Percentiles rank a stretch among this genome's conserved stretches.
Evolutionary conservation across 2,888 invertebrate genomes (phyloP).

Genomic region (Buathra laborator): DNA sequence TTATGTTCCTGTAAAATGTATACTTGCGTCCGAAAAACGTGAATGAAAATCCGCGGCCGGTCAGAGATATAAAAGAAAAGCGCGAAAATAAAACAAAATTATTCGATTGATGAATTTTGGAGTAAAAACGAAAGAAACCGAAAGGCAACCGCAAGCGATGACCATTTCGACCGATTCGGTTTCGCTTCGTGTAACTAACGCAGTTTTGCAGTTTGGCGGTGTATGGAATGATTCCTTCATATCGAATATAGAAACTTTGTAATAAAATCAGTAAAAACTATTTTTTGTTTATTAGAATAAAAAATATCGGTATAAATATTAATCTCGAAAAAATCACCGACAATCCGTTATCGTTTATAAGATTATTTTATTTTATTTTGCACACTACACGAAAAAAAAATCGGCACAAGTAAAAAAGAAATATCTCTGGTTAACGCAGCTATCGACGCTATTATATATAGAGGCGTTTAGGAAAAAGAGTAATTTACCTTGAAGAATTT

Average conservation of each 20-base stretch:
- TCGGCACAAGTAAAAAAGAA: no score
- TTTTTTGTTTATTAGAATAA: no score
- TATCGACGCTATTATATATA: no score
- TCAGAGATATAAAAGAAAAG: constrained; percentile 35
- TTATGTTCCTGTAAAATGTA: constrained; percentile 12
- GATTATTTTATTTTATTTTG: no score
- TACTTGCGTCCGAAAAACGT: not conserved
- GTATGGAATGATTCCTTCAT: not conserved
- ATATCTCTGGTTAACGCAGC: no score
- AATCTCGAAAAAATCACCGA: no score
- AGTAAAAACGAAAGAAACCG: constrained; percentile 17
- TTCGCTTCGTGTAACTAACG: constrained; percentile 50
- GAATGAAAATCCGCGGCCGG: constrained; percentile 21
- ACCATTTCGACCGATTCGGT: constrained; percentile 69
- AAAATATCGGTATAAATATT: no score
- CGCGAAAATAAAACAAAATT: not conserved
- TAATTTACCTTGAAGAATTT: no score
- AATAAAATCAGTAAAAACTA: no score
- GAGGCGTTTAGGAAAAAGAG: no score
- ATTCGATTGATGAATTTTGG: not conserved
- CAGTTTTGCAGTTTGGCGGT: not conserved
- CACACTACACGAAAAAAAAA: no score
- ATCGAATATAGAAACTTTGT: not conserved
- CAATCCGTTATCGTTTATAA: no score
- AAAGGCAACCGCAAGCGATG: constrained; percentile 63